A percentile compares a stretch with the other conserved stretches of the same genome.
Conservation (phyloP, 2,888 invertebrate species). For the Galeruca laticollis region DNA sequence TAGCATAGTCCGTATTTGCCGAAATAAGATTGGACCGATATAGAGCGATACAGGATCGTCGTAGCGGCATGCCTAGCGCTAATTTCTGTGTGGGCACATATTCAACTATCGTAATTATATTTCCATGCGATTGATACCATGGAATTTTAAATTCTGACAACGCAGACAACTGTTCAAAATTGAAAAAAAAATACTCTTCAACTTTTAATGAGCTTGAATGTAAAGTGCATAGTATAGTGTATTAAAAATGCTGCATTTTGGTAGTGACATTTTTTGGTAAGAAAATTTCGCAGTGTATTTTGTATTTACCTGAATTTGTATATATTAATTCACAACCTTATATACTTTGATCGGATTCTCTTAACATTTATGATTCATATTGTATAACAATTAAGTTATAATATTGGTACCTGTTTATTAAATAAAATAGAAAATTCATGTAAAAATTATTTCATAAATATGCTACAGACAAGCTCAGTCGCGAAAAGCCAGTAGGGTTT, state of each 20-base stretch:
- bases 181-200: too few relatives aligned
- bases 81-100: conserved; percentile 11
- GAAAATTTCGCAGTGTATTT: background rate
- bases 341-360: too few relatives aligned
- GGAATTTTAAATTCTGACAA: background rate
- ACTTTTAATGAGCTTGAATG: too few relatives aligned
- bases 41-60: conserved; percentile 20
- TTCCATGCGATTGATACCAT: background rate
- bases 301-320: background rate
- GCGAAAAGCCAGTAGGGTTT: too few relatives aligned
- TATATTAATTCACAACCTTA: too few relatives aligned
- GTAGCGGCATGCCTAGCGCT: background rate
- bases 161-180: too few relatives aligned
- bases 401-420: too few relatives aligned
- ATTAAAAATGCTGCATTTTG: background rate
- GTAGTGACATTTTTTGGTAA: background rate
- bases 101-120: background rate
- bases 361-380: too few relatives aligned
- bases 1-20: conserved; percentile 38
- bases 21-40: conserved; percentile 37
- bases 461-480: too few relatives aligned
- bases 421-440: too few relatives aligned
- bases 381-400: too few relatives aligned
- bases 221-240: background rate
- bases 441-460: too few relatives aligned